Evolutionary conservation across 2,888 invertebrate genomes (phyloP).

Genomic region (Caenorhabditis japonica): DNA sequence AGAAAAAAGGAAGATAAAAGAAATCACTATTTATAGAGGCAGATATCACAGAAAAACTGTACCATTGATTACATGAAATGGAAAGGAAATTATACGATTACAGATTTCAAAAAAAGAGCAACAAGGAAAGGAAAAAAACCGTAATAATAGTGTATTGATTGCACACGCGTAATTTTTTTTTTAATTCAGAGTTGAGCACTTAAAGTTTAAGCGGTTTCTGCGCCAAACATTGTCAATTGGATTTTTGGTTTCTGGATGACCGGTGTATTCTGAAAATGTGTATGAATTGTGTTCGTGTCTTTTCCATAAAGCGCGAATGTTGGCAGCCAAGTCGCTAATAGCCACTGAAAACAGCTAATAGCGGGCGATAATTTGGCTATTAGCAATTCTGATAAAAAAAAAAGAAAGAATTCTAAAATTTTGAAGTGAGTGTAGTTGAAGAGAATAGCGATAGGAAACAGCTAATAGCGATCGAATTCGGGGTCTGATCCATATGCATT

Average conservation of each 20-base stretch:
- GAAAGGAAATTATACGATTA: slow-evolving; percentile 2
- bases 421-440: too few relatives aligned
- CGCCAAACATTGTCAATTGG: slow-evolving; percentile 70
- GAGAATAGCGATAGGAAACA: too few relatives aligned
- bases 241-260: slow-evolving; percentile 69
- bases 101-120: not conserved
- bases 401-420: too few relatives aligned
- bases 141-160: too few relatives aligned
- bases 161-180: slow-evolving; percentile 16
- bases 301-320: too few relatives aligned
- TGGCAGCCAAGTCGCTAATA: too few relatives aligned
- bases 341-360: too few relatives aligned
- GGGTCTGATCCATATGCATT: too few relatives aligned
- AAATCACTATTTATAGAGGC: slow-evolving; percentile 28
- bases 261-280: slow-evolving; percentile 43
- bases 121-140: not conserved
- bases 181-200: slow-evolving; percentile 16
- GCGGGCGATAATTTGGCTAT: too few relatives aligned
- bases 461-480: too few relatives aligned
- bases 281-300: too few relatives aligned
- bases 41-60: slow-evolving; percentile 31
- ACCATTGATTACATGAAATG: slow-evolving; percentile 17
- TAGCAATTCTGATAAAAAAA: too few relatives aligned
- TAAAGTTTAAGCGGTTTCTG: slow-evolving; percentile 24
- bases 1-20: slow-evolving; percentile 2